A percentile compares a stretch with the other conserved stretches of the same genome.
These are phyloP conservation scores for Melipona beecheii DNA, from an alignment of 2,888 invertebrate species.

Conservation along the genomic window DNA sequence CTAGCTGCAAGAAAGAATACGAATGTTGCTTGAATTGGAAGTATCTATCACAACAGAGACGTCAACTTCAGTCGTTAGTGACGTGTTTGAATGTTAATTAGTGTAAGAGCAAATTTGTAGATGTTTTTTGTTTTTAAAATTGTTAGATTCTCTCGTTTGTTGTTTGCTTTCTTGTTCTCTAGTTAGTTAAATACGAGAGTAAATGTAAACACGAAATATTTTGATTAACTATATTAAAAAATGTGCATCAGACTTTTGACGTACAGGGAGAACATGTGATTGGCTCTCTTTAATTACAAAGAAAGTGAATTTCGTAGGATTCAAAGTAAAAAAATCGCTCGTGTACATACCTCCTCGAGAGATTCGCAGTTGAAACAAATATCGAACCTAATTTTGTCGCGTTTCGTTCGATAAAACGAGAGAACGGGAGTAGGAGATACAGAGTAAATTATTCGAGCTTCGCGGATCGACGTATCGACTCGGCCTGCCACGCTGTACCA, in stretches of 20 bases:
- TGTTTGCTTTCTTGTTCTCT: too few species aligned
- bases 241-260: too few species aligned
- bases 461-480: constrained; percentile 21
- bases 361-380: neutral
- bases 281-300: too few species aligned
- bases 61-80: neutral
- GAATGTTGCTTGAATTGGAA: neutral
- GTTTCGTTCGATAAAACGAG: neutral
- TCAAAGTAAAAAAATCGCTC: neutral
- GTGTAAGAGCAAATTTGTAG: neutral
- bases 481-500: constrained; percentile 2
- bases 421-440: neutral
- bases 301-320: neutral
- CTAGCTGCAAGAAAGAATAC: too few species aligned
- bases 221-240: too few species aligned
- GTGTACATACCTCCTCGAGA: neutral
- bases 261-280: too few species aligned
- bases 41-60: neutral
- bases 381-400: neutral
- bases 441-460: constrained; percentile 25
- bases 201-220: too few species aligned
- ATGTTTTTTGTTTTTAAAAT: too few species aligned
- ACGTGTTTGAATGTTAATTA: neutral
- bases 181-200: too few species aligned
- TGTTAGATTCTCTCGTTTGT: too few species aligned